A percentile compares a stretch with the other conserved stretches of the same genome.
These are phyloP conservation scores for Caenorhabditis sp. DNA, from an alignment of 2,888 invertebrate genomes.

Conservation along the genomic window DNA sequence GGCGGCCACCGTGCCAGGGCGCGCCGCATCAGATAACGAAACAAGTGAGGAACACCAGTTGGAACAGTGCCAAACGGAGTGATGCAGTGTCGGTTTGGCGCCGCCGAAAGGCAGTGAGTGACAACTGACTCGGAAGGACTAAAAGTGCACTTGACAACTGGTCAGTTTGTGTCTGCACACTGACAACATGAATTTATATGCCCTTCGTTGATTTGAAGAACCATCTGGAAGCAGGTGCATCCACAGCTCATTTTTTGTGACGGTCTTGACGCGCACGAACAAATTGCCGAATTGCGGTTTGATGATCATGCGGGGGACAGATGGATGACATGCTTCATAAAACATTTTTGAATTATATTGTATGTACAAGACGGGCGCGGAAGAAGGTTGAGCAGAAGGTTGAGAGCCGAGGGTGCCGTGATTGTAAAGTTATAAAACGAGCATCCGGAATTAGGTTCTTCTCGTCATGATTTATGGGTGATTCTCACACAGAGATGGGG, in stretches of 20 bases:
- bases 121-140: background rate
- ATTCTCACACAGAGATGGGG: too few relatives aligned
- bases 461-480: too few relatives aligned
- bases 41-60: constrained; percentile 19
- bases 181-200: background rate
- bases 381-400: too few relatives aligned
- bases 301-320: constrained; percentile 21
- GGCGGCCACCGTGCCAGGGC: constrained; percentile 46
- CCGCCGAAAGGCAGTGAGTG: constrained; percentile 6
- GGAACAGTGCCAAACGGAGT: constrained; percentile 36
- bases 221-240: constrained; percentile 44
- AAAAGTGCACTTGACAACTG: constrained; percentile 1
- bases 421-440: too few relatives aligned
- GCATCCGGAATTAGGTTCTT: too few relatives aligned
- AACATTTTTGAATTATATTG: constrained; percentile 10
- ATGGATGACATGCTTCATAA: constrained; percentile 31
- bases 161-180: background rate
- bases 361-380: too few relatives aligned
- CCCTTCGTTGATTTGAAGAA: background rate
- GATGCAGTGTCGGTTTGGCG: constrained; percentile 27
- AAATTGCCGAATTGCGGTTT: constrained; percentile 36
- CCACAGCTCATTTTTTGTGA: constrained; percentile 9
- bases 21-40: constrained; percentile 35
- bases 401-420: too few relatives aligned
- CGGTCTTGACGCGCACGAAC: too few relatives aligned